phyloP scores from a whole-genome alignment of 2,888 invertebrate genomes.

The Eutolmus rufibarbis region DNA sequence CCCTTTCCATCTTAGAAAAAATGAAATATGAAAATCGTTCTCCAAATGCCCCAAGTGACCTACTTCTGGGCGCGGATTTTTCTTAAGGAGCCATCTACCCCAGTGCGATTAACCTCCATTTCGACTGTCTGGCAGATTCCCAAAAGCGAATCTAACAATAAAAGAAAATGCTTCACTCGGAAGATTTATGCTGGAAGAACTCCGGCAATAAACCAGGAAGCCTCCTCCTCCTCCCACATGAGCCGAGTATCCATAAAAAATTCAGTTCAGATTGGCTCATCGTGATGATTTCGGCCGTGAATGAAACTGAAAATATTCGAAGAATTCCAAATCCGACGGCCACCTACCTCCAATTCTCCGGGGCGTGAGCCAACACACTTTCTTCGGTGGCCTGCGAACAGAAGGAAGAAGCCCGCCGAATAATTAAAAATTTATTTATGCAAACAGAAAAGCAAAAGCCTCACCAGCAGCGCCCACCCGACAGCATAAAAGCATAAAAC shows the following conservation, averaged over 20 bases:
- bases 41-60: not conserved
- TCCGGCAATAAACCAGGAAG: not conserved
- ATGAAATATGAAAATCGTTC: not conserved
- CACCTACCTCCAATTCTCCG: not conserved
- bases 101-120: not conserved
- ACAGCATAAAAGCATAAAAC: not conserved
- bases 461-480: not conserved
- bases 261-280: not conserved
- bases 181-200: not conserved
- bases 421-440: not conserved
- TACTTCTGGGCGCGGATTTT: not conserved
- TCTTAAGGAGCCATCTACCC: not conserved
- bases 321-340: not conserved
- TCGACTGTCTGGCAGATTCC: not conserved
- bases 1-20: not conserved
- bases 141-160: not conserved
- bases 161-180: not conserved
- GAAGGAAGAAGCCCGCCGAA: not conserved
- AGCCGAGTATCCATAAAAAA: not conserved
- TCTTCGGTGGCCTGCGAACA: not conserved
- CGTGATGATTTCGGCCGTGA: not conserved
- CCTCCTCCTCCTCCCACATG: not conserved
- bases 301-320: not conserved
- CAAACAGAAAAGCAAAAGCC: not conserved
- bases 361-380: not conserved